Conservation (phyloP, 2,888 invertebrate genomes). For the Rhimphoctona megacephalus region DNA sequence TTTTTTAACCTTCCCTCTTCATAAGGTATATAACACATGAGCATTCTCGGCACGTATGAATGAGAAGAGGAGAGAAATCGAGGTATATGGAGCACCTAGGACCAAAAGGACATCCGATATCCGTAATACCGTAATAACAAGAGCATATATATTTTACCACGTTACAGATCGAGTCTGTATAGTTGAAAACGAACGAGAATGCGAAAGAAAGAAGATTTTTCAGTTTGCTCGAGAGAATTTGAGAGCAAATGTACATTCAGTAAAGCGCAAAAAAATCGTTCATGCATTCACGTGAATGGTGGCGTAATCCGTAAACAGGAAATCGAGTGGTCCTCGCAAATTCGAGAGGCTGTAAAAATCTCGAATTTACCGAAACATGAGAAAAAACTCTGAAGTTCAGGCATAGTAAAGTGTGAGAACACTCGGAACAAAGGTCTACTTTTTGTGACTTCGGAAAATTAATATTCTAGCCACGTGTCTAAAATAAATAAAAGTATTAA, state of each 20-base stretch:
- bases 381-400: conserved; percentile 4
- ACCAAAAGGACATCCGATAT: conserved; percentile 84
- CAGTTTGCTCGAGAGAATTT: conserved; percentile 67
- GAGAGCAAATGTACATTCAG: conserved; percentile 46
- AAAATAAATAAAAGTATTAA: conserved; percentile 43
- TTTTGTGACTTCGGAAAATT: conserved; percentile 49
- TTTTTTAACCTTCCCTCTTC: conserved; percentile 72
- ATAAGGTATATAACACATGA: conserved; percentile 60
- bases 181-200: conserved; percentile 49
- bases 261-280: conserved; percentile 71
- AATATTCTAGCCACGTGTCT: conserved; percentile 29
- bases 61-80: conserved; percentile 68
- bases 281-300: conserved; percentile 71
- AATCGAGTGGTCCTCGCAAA: conserved; percentile 75
- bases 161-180: not conserved
- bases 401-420: conserved; percentile 9
- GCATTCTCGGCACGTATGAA: conserved; percentile 52
- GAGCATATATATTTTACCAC: conserved; percentile 56
- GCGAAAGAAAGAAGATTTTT: conserved; percentile 67
- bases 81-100: conserved; percentile 67
- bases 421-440: conserved; percentile 20
- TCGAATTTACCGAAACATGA: conserved; percentile 36
- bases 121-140: conserved; percentile 84
- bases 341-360: conserved; percentile 60
- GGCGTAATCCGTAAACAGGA: conserved; percentile 80